Percentiles rank a stretch among this genome's conserved stretches.
Conservation (phyloP, 2,113 vertebrate species). For the Bettongia penicillata region DNA sequence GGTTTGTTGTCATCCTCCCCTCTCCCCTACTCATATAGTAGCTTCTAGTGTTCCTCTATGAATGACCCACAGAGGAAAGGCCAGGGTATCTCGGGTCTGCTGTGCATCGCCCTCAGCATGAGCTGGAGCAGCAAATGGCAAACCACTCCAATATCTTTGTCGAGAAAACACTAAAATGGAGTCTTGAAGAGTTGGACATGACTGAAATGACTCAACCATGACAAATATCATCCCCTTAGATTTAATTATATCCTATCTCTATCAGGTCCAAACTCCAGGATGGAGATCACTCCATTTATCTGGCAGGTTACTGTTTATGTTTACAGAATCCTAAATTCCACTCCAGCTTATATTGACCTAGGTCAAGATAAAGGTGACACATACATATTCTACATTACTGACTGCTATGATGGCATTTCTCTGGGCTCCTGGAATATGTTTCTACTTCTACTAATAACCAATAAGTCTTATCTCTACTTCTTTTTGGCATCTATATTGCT, state of each 20-base stretch:
- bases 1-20: not conserved
- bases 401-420: not conserved
- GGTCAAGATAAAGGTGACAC: not conserved
- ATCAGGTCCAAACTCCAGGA: not conserved
- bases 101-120: not conserved
- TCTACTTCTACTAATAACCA: not conserved
- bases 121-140: not conserved
- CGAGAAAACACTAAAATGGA: not conserved
- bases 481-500: not conserved
- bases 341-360: not conserved
- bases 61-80: not conserved
- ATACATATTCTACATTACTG: not conserved
- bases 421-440: not conserved
- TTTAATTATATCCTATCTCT: not conserved
- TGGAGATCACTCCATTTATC: not conserved
- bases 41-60: not conserved
- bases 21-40: not conserved
- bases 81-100: not conserved
- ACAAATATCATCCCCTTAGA: not conserved
- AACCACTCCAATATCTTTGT: not conserved
- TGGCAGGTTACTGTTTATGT: not conserved
- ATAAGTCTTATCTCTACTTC: not conserved
- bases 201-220: not conserved
- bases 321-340: not conserved
- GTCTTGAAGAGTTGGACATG: not conserved